phyloP scores from a whole-genome alignment of 2,888 invertebrate species.

The Cheiracanthium punctorium region DNA sequence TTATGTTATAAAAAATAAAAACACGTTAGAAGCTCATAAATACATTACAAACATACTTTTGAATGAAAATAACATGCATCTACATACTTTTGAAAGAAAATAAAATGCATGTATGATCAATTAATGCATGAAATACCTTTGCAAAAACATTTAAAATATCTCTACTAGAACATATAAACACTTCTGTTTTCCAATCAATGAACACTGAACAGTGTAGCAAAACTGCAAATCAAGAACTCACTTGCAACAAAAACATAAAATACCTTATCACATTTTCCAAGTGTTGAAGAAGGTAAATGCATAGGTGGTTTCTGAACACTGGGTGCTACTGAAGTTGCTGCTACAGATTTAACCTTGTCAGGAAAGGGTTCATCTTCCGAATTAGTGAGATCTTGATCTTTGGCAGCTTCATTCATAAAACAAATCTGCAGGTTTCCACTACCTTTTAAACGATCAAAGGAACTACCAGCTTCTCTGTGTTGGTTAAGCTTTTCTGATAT shows the following conservation, averaged over 20 bases:
- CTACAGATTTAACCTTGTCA: conserved; percentile 32
- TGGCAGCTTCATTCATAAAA: conserved; percentile 94
- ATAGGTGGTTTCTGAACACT: conserved; percentile 45
- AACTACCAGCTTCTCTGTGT: conserved; percentile 86
- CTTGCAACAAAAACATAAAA: neutral
- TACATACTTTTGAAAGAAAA: too few relatives aligned
- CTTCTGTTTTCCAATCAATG: too few relatives aligned
- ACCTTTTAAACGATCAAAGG: conserved; percentile 87
- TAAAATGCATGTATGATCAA: too few relatives aligned
- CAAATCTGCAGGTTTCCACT: conserved; percentile 95
- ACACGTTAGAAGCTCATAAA: too few relatives aligned
- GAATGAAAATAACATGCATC: too few relatives aligned
- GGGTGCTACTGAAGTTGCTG: conserved; percentile 6
- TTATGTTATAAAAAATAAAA: too few relatives aligned
- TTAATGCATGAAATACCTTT: too few relatives aligned
- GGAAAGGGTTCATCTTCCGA: conserved; percentile 32
- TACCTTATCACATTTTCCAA: conserved; percentile 51
- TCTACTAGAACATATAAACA: too few relatives aligned
- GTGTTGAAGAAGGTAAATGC: conserved; percentile 42
- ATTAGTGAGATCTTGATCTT: conserved; percentile 74
- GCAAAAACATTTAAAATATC: too few relatives aligned
- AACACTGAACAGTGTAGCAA: too few relatives aligned
- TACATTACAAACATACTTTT: too few relatives aligned
- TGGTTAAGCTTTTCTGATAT: conserved; percentile 78
- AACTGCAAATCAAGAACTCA: too few relatives aligned